A percentile compares a stretch with the other conserved stretches of the same genome.
Evolutionary conservation across 2,113 vertebrate species (phyloP).

Genomic region (Sclerurus mexicanus): DNA sequence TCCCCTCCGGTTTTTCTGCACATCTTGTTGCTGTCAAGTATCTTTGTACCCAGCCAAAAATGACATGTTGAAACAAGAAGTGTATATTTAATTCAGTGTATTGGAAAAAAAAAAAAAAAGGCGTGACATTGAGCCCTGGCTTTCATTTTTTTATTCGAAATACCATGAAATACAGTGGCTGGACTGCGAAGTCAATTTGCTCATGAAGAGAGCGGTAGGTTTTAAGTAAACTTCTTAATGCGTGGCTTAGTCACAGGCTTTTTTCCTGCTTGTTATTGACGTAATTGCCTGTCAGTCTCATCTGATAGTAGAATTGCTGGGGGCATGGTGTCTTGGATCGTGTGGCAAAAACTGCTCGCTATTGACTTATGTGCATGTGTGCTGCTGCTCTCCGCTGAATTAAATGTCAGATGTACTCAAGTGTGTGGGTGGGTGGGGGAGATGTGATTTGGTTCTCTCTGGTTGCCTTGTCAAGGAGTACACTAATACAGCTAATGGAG

Average conservation of each 20-base stretch:
- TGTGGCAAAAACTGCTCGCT: conserved; percentile 44
- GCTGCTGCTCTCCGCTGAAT: conserved; percentile 24
- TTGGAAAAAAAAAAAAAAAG: neutral
- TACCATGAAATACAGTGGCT: neutral
- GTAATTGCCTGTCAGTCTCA: conserved; percentile 55
- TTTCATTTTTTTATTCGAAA: neutral
- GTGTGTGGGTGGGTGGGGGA: conserved; percentile 11
- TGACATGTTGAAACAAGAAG: conserved; percentile 3
- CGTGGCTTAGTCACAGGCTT: neutral
- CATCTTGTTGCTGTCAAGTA: conserved; percentile 22
- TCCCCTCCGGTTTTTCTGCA: neutral
- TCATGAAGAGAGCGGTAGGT: neutral
- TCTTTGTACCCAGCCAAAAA: conserved; percentile 33
- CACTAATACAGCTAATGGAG: conserved; percentile 36
- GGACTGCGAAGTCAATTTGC: neutral
- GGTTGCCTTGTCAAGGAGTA: conserved; percentile 5
- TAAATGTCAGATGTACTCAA: conserved; percentile 54
- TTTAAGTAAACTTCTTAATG: conserved; percentile 56
- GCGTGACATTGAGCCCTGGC: neutral
- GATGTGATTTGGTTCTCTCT: conserved; percentile 32
- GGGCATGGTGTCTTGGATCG: conserved; percentile 39
- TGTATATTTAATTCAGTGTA: neutral
- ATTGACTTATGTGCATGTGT: conserved; percentile 40
- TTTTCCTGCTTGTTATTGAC: conserved; percentile 51
- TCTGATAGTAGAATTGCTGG: conserved; percentile 59